Evolutionary conservation across 1,140 invertebrate genomes (phyloP).

Genomic region (Lasioglossum albipes): DNA sequence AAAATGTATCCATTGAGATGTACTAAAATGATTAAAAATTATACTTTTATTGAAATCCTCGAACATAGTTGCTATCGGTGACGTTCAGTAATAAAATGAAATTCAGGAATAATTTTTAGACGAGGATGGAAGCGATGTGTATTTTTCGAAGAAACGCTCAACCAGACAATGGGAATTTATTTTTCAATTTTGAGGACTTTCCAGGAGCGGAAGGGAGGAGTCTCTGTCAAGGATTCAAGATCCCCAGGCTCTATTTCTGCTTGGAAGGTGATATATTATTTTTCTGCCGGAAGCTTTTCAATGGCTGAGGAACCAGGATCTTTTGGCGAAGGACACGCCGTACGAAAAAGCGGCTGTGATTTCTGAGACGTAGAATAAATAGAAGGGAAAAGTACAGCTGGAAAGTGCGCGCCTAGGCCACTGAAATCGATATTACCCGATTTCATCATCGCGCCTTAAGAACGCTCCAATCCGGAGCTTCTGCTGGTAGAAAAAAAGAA

Average conservation of each 20-base stretch:
- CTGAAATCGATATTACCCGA: slow-evolving; percentile 40
- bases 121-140: too few relatives aligned
- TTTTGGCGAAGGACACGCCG: neutral
- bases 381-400: neutral
- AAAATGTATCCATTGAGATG: neutral
- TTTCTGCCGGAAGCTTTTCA: neutral
- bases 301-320: neutral
- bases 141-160: too few relatives aligned
- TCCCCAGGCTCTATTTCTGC: neutral
- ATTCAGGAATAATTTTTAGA: too few relatives aligned
- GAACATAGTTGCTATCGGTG: too few relatives aligned
- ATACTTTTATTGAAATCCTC: too few relatives aligned
- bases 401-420: neutral
- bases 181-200: neutral
- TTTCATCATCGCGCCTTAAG: slow-evolving; percentile 17
- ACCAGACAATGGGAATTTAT: neutral
- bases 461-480: neutral
- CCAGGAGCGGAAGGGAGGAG: neutral
- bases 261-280: neutral
- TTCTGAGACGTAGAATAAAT: slow-evolving; percentile 20
- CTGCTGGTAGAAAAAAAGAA: too few relatives aligned
- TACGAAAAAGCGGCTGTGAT: neutral
- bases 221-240: neutral
- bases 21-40: too few relatives aligned
- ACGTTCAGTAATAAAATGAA: too few relatives aligned